These are phyloP conservation scores for Onthophagus sagittarius DNA, from an alignment of 2,888 invertebrate genomes.

Conservation along the genomic window DNA sequence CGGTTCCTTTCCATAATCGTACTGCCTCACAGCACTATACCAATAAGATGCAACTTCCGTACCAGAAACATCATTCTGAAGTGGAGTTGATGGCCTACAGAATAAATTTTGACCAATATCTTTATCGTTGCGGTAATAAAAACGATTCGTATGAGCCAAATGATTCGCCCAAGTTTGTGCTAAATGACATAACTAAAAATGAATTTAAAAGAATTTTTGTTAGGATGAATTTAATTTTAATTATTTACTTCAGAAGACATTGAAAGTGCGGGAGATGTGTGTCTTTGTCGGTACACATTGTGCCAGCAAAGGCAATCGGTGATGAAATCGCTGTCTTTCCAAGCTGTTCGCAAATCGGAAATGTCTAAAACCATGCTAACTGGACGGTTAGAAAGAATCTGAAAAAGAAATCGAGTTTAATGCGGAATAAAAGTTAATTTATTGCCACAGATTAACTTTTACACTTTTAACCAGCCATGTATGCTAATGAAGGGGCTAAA, in stretches of 20 bases:
- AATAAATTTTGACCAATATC: constrained; percentile 79
- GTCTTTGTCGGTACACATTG: constrained; percentile 75
- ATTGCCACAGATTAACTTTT: neutral
- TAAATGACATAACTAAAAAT: constrained; percentile 68
- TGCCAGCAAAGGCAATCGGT: constrained; percentile 80
- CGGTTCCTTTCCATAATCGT: constrained; percentile 69
- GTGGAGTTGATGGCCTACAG: constrained; percentile 65
- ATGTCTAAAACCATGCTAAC: constrained; percentile 69
- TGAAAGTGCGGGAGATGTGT: constrained; percentile 66
- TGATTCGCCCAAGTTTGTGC: constrained; percentile 89
- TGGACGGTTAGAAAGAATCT: constrained; percentile 64
- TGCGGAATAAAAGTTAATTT: neutral
- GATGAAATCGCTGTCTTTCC: constrained; percentile 79
- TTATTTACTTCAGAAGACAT: constrained; percentile 69
- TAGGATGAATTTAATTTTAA: neutral
- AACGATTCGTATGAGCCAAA: constrained; percentile 74
- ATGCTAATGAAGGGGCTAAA: neutral
- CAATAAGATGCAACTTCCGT: constrained; percentile 73
- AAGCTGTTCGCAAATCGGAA: constrained; percentile 68
- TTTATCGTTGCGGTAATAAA: constrained; percentile 72
- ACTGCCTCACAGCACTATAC: constrained; percentile 75
- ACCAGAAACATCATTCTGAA: constrained; percentile 68
- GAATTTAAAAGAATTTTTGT: constrained; percentile 27
- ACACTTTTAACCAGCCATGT: neutral
- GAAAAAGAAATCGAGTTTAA: constrained; percentile 32